These are phyloP conservation scores for Catonia carolina DNA, from an alignment of 2,888 invertebrate genomes.

Conservation along the genomic window DNA sequence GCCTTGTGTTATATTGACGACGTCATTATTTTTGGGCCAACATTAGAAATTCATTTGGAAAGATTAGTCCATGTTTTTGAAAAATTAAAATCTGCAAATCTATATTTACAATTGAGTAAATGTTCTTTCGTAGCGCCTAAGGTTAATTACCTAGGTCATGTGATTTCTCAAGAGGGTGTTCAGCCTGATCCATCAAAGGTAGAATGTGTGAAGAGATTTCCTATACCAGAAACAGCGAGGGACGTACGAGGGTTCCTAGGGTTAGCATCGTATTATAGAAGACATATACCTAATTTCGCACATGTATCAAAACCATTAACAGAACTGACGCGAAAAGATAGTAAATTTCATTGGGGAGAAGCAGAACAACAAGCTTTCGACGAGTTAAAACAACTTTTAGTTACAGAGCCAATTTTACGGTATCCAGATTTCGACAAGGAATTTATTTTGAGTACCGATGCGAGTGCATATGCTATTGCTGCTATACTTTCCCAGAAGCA, in stretches of 20 bases:
- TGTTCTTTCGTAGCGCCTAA: background rate
- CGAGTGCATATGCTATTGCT: conserved; percentile 35
- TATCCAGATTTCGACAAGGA: conserved; percentile 23
- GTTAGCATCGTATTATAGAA: too few species aligned
- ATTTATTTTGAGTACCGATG: conserved; percentile 34
- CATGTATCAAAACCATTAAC: background rate
- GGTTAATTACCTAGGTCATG: background rate
- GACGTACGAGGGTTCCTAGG: too few species aligned
- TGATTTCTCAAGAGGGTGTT: too few species aligned
- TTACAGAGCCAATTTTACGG: conserved; percentile 10
- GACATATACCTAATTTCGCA: background rate
- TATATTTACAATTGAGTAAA: too few species aligned
- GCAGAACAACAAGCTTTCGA: background rate
- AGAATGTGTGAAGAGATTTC: background rate
- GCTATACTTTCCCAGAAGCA: conserved; percentile 36
- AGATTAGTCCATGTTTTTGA: too few species aligned
- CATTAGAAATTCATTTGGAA: too few species aligned
- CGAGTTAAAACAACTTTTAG: conserved; percentile 12
- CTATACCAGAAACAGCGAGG: background rate
- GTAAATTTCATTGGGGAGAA: too few species aligned
- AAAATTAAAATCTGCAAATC: too few species aligned
- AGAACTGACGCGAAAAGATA: background rate
- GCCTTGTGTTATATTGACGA: conserved; percentile 34
- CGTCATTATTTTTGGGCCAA: background rate
- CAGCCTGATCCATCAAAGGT: too few species aligned